Conservation (phyloP, 92 coral and sea anemone species). For the Phenganax subtilis region DNA sequence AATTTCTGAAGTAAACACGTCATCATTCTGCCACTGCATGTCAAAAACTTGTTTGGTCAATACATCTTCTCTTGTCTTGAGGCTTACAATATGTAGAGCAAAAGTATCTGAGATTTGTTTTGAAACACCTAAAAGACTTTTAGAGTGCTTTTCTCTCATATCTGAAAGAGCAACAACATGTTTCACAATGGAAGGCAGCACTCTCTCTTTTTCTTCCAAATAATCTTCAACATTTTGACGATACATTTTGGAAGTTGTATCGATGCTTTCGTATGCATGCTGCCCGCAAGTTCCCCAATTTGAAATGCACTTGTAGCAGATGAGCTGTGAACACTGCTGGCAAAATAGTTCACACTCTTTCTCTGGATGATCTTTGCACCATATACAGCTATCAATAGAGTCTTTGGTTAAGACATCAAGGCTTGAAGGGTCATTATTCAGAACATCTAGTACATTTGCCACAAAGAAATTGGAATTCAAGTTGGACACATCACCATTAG, state of each 20-base stretch:
- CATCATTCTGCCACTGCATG: not conserved
- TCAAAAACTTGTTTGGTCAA: not conserved
- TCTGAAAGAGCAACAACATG: not conserved
- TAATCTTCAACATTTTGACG: constrained; percentile 13
- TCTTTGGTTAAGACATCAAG: not conserved
- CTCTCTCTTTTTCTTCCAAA: not conserved
- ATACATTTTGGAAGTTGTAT: not conserved
- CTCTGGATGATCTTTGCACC: constrained; percentile 4
- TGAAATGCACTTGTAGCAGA: constrained; percentile 25
- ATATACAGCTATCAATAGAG: not conserved
- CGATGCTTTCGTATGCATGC: constrained; percentile 15
- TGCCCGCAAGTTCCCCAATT: constrained; percentile 20
- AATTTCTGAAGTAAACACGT: not conserved
- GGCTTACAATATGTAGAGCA: not conserved
- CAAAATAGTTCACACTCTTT: constrained; percentile 29
- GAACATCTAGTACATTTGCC: not conserved
- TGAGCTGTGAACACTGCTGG: constrained; percentile 9
- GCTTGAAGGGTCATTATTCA: not conserved
- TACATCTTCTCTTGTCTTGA: not conserved
- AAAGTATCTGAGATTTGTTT: not conserved
- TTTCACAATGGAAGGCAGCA: not conserved
- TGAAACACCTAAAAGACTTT: constrained; percentile 1
- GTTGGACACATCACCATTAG: constrained; percentile 32
- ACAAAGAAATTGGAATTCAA: constrained; percentile 22
- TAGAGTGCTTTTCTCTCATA: constrained; percentile 20